Evolutionary conservation across 2,888 invertebrate species (phyloP).

Genomic region (Dorcus hopei): DNA sequence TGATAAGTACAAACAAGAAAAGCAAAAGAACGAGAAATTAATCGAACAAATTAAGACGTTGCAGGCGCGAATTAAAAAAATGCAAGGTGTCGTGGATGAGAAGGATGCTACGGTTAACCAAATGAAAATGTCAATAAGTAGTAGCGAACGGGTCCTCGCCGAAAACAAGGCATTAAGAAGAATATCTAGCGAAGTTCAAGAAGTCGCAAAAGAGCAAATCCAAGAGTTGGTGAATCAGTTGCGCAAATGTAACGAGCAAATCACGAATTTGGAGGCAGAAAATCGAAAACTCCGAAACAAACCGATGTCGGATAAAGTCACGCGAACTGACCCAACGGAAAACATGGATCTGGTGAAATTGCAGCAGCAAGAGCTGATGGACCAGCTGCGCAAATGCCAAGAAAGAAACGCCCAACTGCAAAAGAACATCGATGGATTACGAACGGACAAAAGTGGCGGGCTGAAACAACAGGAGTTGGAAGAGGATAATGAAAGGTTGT

Average conservation of each 20-base stretch:
- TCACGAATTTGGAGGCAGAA: slow-evolving; percentile 30
- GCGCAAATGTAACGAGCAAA: slow-evolving; percentile 29
- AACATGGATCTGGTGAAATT: slow-evolving; percentile 39
- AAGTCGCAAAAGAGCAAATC: slow-evolving; percentile 42
- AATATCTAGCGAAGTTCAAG: slow-evolving; percentile 41
- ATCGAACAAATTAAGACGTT: not conserved
- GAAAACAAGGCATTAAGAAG: slow-evolving; percentile 42
- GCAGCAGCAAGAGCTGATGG: slow-evolving; percentile 37
- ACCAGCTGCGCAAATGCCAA: slow-evolving; percentile 27
- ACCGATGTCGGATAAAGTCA: not conserved
- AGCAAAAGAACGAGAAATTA: not conserved
- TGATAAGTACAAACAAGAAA: slow-evolving; percentile 1
- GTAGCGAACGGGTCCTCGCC: slow-evolving; percentile 17
- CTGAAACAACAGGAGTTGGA: not conserved
- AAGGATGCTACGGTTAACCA: slow-evolving; percentile 31
- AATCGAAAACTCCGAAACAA: slow-evolving; percentile 12
- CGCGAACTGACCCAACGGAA: slow-evolving; percentile 23
- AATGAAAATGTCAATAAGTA: slow-evolving; percentile 20
- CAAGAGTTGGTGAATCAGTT: slow-evolving; percentile 37
- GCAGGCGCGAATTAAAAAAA: slow-evolving; percentile 12
- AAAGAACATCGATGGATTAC: not conserved
- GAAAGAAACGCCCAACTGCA: not conserved
- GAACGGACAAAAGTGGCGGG: not conserved
- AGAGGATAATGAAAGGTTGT: slow-evolving; percentile 12
- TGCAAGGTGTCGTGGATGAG: slow-evolving; percentile 30